These are phyloP conservation scores for Nomada ferruginata DNA, from an alignment of 2,888 invertebrate genomes.

Conservation along the genomic window DNA sequence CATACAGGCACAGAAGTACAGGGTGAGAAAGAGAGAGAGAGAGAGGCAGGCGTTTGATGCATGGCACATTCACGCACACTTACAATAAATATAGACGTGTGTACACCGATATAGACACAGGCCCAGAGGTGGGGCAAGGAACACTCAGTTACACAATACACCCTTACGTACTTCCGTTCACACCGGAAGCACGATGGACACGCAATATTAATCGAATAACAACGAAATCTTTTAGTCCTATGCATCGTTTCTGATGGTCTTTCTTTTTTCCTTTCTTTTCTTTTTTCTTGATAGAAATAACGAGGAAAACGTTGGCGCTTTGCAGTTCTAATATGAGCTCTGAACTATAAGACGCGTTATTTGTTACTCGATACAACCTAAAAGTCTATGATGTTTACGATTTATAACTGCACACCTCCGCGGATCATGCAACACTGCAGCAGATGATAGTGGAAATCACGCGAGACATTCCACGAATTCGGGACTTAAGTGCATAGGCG, in stretches of 20 bases:
- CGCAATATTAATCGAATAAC: constrained; percentile 76
- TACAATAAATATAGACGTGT: not conserved
- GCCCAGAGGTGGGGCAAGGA: not conserved
- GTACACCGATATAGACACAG: not conserved
- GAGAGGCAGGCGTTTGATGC: constrained; percentile 7
- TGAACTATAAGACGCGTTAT: constrained; percentile 76
- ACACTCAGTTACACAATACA: constrained; percentile 32
- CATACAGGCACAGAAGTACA: constrained; percentile 1
- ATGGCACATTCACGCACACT: constrained; percentile 21
- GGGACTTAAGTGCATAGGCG: constrained; percentile 83
- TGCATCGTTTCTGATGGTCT: constrained; percentile 68
- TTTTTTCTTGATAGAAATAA: constrained; percentile 13
- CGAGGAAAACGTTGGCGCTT: constrained; percentile 44
- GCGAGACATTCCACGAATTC: constrained; percentile 83
- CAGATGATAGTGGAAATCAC: constrained; percentile 81
- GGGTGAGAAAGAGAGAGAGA: not conserved
- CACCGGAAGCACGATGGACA: constrained; percentile 42
- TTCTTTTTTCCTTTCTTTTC: not conserved
- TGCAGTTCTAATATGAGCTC: constrained; percentile 79
- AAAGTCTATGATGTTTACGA: constrained; percentile 78
- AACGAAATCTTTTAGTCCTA: constrained; percentile 80
- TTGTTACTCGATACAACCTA: constrained; percentile 78
- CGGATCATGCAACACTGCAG: constrained; percentile 74
- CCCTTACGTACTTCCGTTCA: constrained; percentile 31
- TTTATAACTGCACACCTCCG: constrained; percentile 72